Evolutionary conservation across 2,888 invertebrate species (phyloP), one percentile per base, ranked within the genome.

Genomic region (Desoria tigrina): DNA sequence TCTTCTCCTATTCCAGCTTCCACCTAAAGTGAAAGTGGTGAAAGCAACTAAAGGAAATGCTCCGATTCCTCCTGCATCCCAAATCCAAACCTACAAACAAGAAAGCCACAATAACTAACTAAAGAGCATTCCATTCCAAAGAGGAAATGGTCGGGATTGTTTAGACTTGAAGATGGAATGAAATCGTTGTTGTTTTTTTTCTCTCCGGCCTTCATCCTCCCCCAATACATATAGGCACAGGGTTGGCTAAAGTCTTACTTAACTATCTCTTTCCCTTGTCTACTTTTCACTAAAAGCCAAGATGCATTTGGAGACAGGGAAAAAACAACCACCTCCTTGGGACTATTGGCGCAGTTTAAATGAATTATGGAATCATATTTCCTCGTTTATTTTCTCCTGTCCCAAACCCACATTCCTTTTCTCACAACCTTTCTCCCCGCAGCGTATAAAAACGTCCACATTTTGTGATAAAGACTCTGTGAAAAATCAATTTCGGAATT

Each of bases 361-460:
- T 66, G 69, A 69, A 61, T 69, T 69, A 69, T 69, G 57, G 54
- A 61, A 61, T 66, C 69, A 69, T 69, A 69, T 66, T 69, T 69
- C 59, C 63, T 64, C 57, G 26, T 45, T 45, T 69, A 63, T 62
- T 66, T 63, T 57, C 26, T 28, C 57, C 57, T 55, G 55, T 55
- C 55, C 27, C 55, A 9, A 27, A 9, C 49, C 58, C 62, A 16
- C 61, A 54, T 63, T 59, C 59, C 54, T 42, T n/a, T 57, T 56
- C 53, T 28, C 61, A 57, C 65, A 61, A 60, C 42, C 60, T 56
- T 32, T 55, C 28, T 24, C 55, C 37, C 26, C 27, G 42, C 3
- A 32, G 27, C 14, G 28, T 23, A 57, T 57, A 39, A 42, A 57
- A 57, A 57, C 23, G 57, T 42, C 57, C n/a, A 21, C 28, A 55